These are phyloP conservation scores for Hybognathus amarus DNA, from an alignment of 2,797 vertebrate genomes.

Conservation along the genomic window DNA sequence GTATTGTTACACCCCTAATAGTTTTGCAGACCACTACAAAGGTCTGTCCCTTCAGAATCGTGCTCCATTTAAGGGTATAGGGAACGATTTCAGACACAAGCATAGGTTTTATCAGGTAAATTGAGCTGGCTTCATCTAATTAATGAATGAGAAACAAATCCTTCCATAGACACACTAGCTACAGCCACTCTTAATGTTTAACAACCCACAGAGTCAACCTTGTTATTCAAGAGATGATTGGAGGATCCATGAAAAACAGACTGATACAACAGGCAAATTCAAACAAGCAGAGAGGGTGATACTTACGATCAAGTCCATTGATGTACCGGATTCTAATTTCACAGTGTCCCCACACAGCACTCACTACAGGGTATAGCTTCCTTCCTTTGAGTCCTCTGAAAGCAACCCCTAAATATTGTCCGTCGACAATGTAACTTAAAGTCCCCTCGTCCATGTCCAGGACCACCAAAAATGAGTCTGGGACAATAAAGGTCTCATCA, in stretches of 20 bases:
- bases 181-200: conserved; percentile 21
- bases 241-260: neutral
- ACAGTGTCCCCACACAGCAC: conserved; percentile 99
- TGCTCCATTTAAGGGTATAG: too few relatives aligned
- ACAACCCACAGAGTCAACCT: conserved; percentile 3
- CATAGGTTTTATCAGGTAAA: conserved; percentile 24
- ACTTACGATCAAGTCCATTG: conserved; percentile 99
- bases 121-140: conserved; percentile 33
- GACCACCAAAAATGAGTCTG: conserved; percentile 95
- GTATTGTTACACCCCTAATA: too few relatives aligned
- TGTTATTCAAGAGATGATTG: conserved; percentile 3
- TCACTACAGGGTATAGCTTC: conserved; percentile 96
- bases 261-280: neutral
- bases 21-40: too few relatives aligned
- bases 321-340: conserved; percentile 98
- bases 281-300: conserved; percentile 46
- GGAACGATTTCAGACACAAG: too few relatives aligned
- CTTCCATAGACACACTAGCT: neutral
- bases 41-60: too few relatives aligned
- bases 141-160: conserved; percentile 28
- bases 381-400: conserved; percentile 96
- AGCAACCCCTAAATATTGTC: conserved; percentile 96
- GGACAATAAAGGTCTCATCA: conserved; percentile 95
- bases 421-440: conserved; percentile 94
- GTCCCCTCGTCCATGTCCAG: conserved; percentile 99